Base-by-base conservation (phyloP, 2,888 invertebrate species). In the Drosophila quinaria region DNA sequence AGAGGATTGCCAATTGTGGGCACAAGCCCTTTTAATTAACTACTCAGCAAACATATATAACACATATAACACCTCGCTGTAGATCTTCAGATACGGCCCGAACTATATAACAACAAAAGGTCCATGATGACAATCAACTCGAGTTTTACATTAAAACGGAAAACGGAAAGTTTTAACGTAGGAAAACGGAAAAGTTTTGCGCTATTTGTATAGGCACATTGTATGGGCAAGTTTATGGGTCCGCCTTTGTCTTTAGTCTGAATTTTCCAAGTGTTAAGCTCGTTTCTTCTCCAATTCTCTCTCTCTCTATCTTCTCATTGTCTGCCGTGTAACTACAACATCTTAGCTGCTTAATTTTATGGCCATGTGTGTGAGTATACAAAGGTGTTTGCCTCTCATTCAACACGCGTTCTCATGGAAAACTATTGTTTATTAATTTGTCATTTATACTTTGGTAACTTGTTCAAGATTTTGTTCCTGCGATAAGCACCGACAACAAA, bases 371-470 rank as follows among this genome's bases (percentile, higher is more conserved):
- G 54, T 68, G 65, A 49, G 54, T 58, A 42, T 59, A 49, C 41
- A 61, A 76, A 77, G 72, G 60, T 73, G 77, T 49, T 65, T 52
- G 47, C 35, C 35, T 37, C 19, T 33, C 39, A 67, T 35, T 44
- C 11, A 54, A n/a, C 44, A 51, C 65, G 70, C 54, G 75, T 71
- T 70, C 70, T 66, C 49, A 66, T 60, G 77, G 64, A 58, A 73
- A 79, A 80, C 85, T 82, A 82, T 82, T 82, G 82, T 79, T 87
- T 86, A 87, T 87, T 82, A 82, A 82, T 87, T 87, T 86, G 79
- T 80, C 74, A 80, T 69, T 46, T 50, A 66, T 39, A 60, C 64
- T 72, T 61, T 63, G 41, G 56, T 25, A 50, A 50, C 49, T 60
- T 73, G 50, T 60, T 46, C 13, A 50, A 81, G 79, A 84, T 81